phyloP scores from a whole-genome alignment of 2,113 vertebrate species.

The Marmota monax region DNA sequence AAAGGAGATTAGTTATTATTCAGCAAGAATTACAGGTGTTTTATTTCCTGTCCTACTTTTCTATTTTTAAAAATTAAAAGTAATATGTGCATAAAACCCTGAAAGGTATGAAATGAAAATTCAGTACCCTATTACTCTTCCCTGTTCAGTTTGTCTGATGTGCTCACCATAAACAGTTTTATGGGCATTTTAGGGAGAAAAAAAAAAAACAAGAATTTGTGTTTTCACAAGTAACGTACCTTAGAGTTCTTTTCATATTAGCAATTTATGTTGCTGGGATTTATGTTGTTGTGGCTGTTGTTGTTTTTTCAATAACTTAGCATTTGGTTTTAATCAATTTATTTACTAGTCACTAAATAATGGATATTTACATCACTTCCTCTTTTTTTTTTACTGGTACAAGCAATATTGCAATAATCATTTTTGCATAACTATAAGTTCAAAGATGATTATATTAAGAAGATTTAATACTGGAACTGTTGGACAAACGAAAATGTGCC shows the following conservation, averaged over 20 bases:
- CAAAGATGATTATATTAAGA: background rate
- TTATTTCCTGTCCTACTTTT: background rate
- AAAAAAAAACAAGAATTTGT: background rate
- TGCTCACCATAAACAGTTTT: background rate
- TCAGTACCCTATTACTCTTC: background rate
- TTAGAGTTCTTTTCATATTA: background rate
- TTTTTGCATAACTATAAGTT: background rate
- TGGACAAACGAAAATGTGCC: background rate
- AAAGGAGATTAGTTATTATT: background rate
- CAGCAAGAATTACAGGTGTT: background rate
- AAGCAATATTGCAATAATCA: background rate
- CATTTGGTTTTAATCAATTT: background rate
- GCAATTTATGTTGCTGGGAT: background rate
- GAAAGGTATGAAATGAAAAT: slow-evolving; percentile 2
- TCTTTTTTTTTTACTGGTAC: background rate
- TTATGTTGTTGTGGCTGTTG: too few species aligned
- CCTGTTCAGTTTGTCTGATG: background rate
- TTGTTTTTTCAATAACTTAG: background rate
- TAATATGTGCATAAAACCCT: background rate
- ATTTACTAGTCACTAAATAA: background rate
- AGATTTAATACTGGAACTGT: background rate
- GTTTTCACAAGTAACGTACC: background rate
- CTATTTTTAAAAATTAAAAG: background rate
- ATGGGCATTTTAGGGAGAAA: background rate
- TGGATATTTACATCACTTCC: background rate